Percentiles rank a stretch among this genome's conserved stretches.
Conservation (phyloP, 2,888 invertebrate species). For the Trichacis sp. region DNA sequence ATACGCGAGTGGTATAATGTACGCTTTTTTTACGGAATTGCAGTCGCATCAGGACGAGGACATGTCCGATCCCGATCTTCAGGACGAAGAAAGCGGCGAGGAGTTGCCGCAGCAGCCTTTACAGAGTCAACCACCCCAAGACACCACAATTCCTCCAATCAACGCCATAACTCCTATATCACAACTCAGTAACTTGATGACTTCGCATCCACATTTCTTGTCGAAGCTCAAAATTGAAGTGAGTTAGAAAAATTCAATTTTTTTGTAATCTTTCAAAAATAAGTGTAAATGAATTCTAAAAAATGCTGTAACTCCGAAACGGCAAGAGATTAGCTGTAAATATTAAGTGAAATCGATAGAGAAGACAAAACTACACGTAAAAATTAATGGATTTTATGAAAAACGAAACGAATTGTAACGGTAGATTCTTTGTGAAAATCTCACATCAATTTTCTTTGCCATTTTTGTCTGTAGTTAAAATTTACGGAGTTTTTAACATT, state of each 20-base stretch:
- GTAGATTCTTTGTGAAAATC: no score
- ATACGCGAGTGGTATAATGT: no score
- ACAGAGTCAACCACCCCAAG: slow-evolving; percentile 57
- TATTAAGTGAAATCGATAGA: no score
- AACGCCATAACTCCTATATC: slow-evolving; percentile 66
- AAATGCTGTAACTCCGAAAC: background rate
- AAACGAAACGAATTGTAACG: no score
- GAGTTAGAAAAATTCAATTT: slow-evolving; percentile 12
- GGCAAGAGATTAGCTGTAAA: background rate
- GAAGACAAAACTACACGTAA: no score
- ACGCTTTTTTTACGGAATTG: no score
- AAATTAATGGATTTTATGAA: no score
- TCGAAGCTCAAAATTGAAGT: slow-evolving; percentile 66
- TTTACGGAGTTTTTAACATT: no score
- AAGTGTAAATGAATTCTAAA: background rate
- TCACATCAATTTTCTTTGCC: no score
- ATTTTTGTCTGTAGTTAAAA: no score
- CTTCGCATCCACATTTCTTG: slow-evolving; percentile 72
- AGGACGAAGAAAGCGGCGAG: slow-evolving; percentile 71
- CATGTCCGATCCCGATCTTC: slow-evolving; percentile 72
- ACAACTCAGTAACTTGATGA: slow-evolving; percentile 72
- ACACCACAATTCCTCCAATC: slow-evolving; percentile 47
- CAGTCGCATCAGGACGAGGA: slow-evolving; percentile 74
- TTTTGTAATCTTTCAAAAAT: slow-evolving; percentile 4
- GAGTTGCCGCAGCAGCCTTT: slow-evolving; percentile 64